Evolutionary conservation across 2,797 vertebrate genomes (phyloP).

Genomic region (Arctocebus calabarensis): DNA sequence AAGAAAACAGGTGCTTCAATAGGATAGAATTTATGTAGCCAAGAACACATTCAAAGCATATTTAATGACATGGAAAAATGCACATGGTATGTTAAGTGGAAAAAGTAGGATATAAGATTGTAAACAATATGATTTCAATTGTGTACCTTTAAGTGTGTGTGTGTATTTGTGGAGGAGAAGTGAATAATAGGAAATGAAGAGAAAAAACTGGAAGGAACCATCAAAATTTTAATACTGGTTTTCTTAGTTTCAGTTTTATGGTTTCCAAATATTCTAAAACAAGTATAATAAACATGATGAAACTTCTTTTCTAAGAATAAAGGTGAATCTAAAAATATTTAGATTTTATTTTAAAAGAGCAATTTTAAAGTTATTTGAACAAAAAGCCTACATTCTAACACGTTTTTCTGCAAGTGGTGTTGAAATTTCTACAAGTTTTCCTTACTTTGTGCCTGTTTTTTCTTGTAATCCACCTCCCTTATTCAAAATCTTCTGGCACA

Average conservation of each 20-base stretch:
- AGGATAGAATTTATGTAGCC: conserved; percentile 78
- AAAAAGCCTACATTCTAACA: neutral
- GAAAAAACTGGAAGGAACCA: neutral
- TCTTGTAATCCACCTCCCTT: neutral
- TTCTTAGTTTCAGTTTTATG: conserved; percentile 34
- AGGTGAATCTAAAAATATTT: neutral
- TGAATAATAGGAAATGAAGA: conserved; percentile 25
- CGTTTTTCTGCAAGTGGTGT: neutral
- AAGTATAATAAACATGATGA: neutral
- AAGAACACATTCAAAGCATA: conserved; percentile 79
- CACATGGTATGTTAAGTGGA: conserved; percentile 77
- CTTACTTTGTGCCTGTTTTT: neutral
- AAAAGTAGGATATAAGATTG: conserved; percentile 71
- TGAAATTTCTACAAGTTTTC: neutral
- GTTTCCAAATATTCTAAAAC: conserved; percentile 20
- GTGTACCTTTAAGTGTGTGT: conserved; percentile 27
- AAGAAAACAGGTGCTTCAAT: conserved; percentile 80
- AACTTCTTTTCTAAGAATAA: neutral
- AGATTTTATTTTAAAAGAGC: conserved; percentile 20
- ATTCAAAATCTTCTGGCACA: neutral
- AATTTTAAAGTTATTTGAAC: conserved; percentile 9
- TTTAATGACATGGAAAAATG: conserved; percentile 80
- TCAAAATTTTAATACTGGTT: neutral
- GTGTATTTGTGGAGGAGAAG: neutral
- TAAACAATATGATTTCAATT: conserved; percentile 53